These are phyloP conservation scores for Myanophis thanlyinensis DNA, from an alignment of 2,113 vertebrate genomes.

Conservation along the genomic window DNA sequence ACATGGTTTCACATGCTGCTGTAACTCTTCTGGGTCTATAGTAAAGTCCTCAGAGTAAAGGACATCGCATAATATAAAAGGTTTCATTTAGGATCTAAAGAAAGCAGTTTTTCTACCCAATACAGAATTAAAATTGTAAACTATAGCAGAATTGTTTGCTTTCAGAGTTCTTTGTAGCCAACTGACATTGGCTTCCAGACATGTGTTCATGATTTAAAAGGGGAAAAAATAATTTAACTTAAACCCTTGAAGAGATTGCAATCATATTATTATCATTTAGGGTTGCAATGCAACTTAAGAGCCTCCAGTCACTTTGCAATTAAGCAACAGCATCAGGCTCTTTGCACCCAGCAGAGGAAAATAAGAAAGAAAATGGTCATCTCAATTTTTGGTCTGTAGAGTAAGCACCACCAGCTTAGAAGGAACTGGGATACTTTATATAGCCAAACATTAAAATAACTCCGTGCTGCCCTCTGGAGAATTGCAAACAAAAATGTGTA, in stretches of 20 bases:
- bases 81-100: background rate
- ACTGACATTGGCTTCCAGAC: constrained; percentile 1
- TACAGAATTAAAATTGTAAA: background rate
- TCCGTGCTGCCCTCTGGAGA: constrained; percentile 62
- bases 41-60: background rate
- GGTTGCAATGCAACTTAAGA: background rate
- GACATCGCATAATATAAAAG: background rate
- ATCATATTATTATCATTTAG: background rate
- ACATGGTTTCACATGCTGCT: background rate
- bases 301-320: background rate
- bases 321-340: rapidly evolving
- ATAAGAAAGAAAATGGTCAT: rapidly evolving
- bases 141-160: background rate
- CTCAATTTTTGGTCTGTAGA: rapidly evolving
- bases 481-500: background rate
- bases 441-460: constrained; percentile 38
- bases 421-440: background rate
- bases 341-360: rapidly evolving
- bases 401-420: rapidly evolving
- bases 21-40: background rate
- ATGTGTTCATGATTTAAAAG: background rate
- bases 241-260: background rate
- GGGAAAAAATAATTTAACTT: background rate
- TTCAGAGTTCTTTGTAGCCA: constrained; percentile 6
- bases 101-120: background rate